Conservation (phyloP, 2,113 vertebrate genomes). For the Vulpes vulpes region DNA sequence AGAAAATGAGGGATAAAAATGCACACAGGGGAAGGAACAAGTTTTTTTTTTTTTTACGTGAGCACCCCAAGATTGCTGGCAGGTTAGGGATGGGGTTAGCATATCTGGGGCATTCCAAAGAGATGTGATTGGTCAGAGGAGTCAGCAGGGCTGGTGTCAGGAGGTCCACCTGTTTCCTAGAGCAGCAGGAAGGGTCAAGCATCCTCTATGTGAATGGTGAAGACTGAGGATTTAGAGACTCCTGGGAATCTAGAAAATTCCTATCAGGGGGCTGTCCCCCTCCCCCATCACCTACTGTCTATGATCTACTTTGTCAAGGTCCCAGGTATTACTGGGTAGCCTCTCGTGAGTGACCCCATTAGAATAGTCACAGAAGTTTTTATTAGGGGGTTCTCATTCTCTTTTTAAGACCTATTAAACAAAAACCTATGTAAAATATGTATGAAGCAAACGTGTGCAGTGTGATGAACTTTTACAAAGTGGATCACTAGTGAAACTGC, state of each 20-base stretch:
- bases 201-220: not conserved
- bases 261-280: not conserved
- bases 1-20: not conserved
- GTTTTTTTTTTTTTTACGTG: not conserved
- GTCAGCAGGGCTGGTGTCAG: not conserved
- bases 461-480: not conserved
- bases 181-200: not conserved
- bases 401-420: not conserved
- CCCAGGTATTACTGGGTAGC: accelerated
- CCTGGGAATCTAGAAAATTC: not conserved
- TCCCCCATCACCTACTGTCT: not conserved
- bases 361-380: not conserved
- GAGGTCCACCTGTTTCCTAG: not conserved
- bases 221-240: not conserved
- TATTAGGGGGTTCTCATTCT: not conserved
- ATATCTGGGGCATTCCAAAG: not conserved
- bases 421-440: not conserved
- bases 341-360: not conserved
- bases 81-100: not conserved
- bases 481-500: not conserved
- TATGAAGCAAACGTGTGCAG: not conserved
- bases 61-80: not conserved
- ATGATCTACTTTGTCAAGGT: not conserved
- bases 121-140: not conserved
- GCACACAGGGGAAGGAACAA: not conserved